Evolutionary conservation across 2,797 vertebrate genomes (phyloP), one percentile per base, ranked within the genome.

Genomic region (Euphonia xanthogaster): DNA sequence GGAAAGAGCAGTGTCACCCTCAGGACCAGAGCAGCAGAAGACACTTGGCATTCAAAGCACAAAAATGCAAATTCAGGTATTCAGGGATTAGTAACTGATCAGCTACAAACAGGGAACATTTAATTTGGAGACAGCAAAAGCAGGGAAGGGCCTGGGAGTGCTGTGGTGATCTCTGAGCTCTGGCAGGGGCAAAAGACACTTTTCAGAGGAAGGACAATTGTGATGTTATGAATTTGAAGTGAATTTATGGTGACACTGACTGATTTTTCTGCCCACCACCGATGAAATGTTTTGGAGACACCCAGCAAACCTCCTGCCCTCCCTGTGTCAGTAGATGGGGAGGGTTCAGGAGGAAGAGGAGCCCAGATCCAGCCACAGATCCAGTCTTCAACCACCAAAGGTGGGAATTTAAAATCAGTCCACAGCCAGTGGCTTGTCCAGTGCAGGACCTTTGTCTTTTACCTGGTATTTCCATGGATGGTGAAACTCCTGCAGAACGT

Each of bases 401-500:
- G 35, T 40, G 67, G 55, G 65, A 31, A n/a, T 76, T 65, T 35
- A n/a, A 73, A 75, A 33, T 45, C 50, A 16, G 1, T 27, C 44
- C 67, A 37, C 35, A 71, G 21, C 44, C 83, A 62, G 70, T 31
- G 65, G 13, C 73, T 78, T 27, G 4, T 47, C 39, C 77, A 50
- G 48, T 31, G 35, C 60, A 61, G 22, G 18, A 22, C 48, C 70
- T 70, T 72, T 50, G 39, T 70, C 27, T 75, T 33, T 66, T 74
- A 81, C 44, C 40, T 60, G 33, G 15, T 65, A 48, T 83, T 80
- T 86, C 53, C 17, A 2, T 4, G 47, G 89, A 37, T 94, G 94
- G 91, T 47, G 88, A 90, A 96, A 94, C 89, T 24, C 72, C 79
- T 45, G 9, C 75, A 71, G 75, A 94, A 90, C 24, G 20, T 40